These are phyloP conservation scores for Vicugna pacos DNA, from an alignment of 2,113 vertebrate species.

Conservation along the genomic window DNA sequence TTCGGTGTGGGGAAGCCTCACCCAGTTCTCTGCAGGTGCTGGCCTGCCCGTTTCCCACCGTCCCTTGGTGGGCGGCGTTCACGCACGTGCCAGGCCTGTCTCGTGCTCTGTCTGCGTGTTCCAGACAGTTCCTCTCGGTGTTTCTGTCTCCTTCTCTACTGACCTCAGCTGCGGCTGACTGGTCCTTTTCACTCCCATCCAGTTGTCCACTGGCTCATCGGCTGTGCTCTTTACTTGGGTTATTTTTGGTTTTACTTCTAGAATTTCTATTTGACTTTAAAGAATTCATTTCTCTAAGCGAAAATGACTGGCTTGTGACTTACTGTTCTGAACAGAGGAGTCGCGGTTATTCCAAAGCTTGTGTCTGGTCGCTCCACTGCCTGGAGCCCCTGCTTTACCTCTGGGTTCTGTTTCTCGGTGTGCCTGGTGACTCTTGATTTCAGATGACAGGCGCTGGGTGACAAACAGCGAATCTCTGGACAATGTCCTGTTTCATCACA, in stretches of 20 bases:
- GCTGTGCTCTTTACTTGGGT: neutral
- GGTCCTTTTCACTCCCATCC: neutral
- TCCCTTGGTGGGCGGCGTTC: no score
- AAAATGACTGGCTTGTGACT: neutral
- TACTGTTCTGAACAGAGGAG: neutral
- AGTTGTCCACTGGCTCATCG: no score
- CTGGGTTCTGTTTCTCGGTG: neutral
- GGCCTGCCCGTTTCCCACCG: accelerated
- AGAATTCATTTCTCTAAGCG: neutral
- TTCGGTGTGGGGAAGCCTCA: accelerated
- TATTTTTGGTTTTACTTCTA: neutral
- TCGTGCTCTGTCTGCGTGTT: accelerated
- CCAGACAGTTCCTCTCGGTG: accelerated
- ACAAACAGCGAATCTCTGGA: neutral
- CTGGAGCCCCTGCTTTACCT: neutral
- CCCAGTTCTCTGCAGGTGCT: neutral
- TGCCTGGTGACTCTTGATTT: neutral
- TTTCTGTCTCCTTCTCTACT: neutral
- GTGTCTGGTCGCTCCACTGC: accelerated
- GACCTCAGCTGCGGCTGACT: accelerated
- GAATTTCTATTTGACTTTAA: neutral
- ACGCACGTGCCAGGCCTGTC: no score
- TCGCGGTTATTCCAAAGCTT: accelerated
- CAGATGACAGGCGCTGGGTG: neutral
- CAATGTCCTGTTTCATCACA: accelerated